Base-by-base conservation (phyloP, 2,888 invertebrate species). In the Latrodectus elegans region DNA sequence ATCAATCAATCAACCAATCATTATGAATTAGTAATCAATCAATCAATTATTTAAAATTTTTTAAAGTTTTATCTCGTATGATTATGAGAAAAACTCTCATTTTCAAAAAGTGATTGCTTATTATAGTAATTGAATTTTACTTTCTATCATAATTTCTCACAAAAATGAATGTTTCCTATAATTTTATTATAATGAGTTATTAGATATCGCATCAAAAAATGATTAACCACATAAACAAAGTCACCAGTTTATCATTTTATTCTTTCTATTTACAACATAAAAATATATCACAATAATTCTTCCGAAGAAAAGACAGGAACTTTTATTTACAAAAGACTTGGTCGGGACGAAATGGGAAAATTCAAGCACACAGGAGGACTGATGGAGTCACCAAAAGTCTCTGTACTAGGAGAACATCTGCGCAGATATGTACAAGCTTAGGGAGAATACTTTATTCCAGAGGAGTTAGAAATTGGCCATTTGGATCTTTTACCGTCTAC, bases 271-370 rank as follows among this genome's bases (percentile, higher is more conserved):
- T 82, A 82, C 75, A 82, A 82, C 82, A 60, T 55, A 38, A 82
- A 79, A 82, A 73, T 81, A 82, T 82, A 82, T 82, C 82, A 82
- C 82, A 82, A 68, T 82, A 55, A 22, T 70, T 60, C 22, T 60
- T 82, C 67, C 75, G 70, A 22, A 60, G 72, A 73, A 73, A 72
- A 26, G 51, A 15, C 60, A 82, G 75, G 82, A 82, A 82, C 75
- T 82, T 12, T 8, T 81, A 82, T 82, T 70, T 82, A 82, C 82
- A 82, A 82, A 82, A 82, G 82, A 81, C 67, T 74, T 82, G 60
- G 55, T 68, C n/a, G 53, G n/a, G 12, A 71, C 55, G 53, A 6
- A 22, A 51, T 55, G 15, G 26, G 17, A n/a, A 55, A 68, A 38
- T 38, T 38, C 38, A 38, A 82, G 74, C 74, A 73, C 8, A 75